These are phyloP conservation scores for Phyllotreta striolata DNA, from an alignment of 2,888 invertebrate genomes.

Conservation along the genomic window DNA sequence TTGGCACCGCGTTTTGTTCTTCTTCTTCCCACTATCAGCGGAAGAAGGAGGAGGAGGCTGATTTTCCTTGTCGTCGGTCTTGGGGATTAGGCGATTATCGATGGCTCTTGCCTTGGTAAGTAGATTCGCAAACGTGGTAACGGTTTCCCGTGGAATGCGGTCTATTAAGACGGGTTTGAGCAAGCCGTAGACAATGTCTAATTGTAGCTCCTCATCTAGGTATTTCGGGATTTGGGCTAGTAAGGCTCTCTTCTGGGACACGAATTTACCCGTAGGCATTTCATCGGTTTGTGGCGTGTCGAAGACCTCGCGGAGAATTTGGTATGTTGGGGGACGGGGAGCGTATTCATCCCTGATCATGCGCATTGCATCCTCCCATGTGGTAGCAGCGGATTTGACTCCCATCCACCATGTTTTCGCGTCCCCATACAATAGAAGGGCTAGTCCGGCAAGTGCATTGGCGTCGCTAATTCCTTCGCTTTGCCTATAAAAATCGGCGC, in stretches of 20 bases:
- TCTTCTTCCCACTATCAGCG: neutral
- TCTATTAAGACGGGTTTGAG: conserved; percentile 13
- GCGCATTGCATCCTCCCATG: conserved; percentile 35
- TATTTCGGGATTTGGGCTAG: conserved; percentile 35
- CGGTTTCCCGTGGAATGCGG: conserved; percentile 9
- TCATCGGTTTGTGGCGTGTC: conserved; percentile 25
- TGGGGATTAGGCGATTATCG: neutral
- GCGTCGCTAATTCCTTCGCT: conserved; percentile 32
- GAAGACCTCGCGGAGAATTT: conserved; percentile 40
- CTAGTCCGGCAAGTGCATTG: conserved; percentile 36
- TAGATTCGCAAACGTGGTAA: conserved; percentile 18
- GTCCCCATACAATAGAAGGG: conserved; percentile 31
- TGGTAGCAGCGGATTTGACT: conserved; percentile 23
- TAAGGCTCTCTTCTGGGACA: conserved; percentile 38
- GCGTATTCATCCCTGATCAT: conserved; percentile 37
- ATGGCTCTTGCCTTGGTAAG: conserved; percentile 19
- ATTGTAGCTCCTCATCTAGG: conserved; percentile 39
- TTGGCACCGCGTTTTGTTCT: conserved; percentile 15
- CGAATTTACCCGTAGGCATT: conserved; percentile 32
- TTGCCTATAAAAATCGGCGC: too few species aligned
- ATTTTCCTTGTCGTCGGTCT: neutral
- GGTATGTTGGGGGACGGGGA: conserved; percentile 35
- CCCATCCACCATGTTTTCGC: conserved; percentile 38
- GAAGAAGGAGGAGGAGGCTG: neutral
- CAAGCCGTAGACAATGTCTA: conserved; percentile 41